These are phyloP conservation scores for Calyptommatus sinebrachiatus DNA, from an alignment of 2,113 vertebrate genomes.

Conservation along the genomic window DNA sequence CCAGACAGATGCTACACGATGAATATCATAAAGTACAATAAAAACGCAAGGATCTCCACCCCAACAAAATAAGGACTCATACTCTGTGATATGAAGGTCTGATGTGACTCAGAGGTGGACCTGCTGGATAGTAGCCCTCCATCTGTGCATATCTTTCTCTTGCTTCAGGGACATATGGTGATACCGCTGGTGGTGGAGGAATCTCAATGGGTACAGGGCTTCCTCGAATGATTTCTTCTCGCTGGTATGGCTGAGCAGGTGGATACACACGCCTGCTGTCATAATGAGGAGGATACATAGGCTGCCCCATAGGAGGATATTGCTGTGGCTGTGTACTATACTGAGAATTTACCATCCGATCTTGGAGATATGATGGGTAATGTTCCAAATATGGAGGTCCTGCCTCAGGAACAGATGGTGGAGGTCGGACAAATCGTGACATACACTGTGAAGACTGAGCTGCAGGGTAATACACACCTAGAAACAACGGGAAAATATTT, in stretches of 20 bases:
- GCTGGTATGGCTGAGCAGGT: slow-evolving; percentile 80
- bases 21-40: not conserved
- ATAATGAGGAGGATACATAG: slow-evolving; percentile 85
- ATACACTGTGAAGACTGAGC: slow-evolving; percentile 83
- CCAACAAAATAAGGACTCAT: slow-evolving; percentile 42
- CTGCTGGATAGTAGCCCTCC: slow-evolving; percentile 84
- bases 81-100: slow-evolving; percentile 85
- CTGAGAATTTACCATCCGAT: slow-evolving; percentile 78
- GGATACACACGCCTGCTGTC: slow-evolving; percentile 82
- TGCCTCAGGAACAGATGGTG: slow-evolving; percentile 74
- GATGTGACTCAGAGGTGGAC: slow-evolving; percentile 81
- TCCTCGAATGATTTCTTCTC: slow-evolving; percentile 87
- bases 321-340: slow-evolving; percentile 80
- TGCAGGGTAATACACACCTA: slow-evolving; percentile 87
- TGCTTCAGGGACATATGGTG: slow-evolving; percentile 83
- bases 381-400: slow-evolving; percentile 85
- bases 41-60: not conserved
- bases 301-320: slow-evolving; percentile 75
- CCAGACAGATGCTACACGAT: not conserved
- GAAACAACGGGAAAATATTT: not conserved
- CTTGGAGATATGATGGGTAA: slow-evolving; percentile 84
- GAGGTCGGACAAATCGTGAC: slow-evolving; percentile 82
- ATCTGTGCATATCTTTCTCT: slow-evolving; percentile 82
- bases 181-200: slow-evolving; percentile 75
- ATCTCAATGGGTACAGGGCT: slow-evolving; percentile 89